phyloP scores from a whole-genome alignment of 2,888 invertebrate species.

The Brenthis hecate region DNA sequence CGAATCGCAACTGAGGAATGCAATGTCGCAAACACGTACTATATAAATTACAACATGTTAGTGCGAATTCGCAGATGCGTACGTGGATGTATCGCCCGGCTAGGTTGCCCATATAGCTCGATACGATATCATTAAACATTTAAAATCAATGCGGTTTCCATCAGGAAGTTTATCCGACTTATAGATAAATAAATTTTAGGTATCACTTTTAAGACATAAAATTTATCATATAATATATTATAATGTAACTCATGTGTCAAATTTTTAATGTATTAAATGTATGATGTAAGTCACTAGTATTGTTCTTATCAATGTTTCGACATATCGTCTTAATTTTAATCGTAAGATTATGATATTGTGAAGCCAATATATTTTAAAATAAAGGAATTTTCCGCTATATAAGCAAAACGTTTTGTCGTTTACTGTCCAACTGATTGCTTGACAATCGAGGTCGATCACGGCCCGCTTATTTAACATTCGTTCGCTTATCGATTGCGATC shows the following conservation, averaged over 20 bases:
- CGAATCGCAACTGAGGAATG: slow-evolving; percentile 71
- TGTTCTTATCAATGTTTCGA: slow-evolving; percentile 80
- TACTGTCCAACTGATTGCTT: slow-evolving; percentile 73
- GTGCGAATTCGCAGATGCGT: slow-evolving; percentile 77
- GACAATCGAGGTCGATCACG: slow-evolving; percentile 66
- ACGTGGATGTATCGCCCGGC: slow-evolving; percentile 67
- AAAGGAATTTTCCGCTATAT: slow-evolving; percentile 81
- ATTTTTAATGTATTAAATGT: slow-evolving; percentile 64
- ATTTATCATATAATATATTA: slow-evolving; percentile 56
- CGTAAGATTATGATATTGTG: slow-evolving; percentile 79
- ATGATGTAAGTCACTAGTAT: slow-evolving; percentile 69
- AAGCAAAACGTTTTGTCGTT: slow-evolving; percentile 79
- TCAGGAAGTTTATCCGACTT: slow-evolving; percentile 79
- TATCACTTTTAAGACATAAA: slow-evolving; percentile 37
- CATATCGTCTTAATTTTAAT: slow-evolving; percentile 78
- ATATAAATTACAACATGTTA: slow-evolving; percentile 38
- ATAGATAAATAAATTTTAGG: slow-evolving; percentile 56
- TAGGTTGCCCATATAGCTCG: slow-evolving; percentile 81
- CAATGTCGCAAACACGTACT: slow-evolving; percentile 65
- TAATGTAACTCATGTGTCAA: slow-evolving; percentile 77
- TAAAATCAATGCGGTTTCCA: slow-evolving; percentile 71
- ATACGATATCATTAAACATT: slow-evolving; percentile 57
- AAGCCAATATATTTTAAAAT: slow-evolving; percentile 82
- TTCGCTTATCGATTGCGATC: slow-evolving; percentile 74
- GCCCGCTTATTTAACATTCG: slow-evolving; percentile 67